Conservation (phyloP, 2,113 vertebrate species). For the Amblyopsis rosae region DNA sequence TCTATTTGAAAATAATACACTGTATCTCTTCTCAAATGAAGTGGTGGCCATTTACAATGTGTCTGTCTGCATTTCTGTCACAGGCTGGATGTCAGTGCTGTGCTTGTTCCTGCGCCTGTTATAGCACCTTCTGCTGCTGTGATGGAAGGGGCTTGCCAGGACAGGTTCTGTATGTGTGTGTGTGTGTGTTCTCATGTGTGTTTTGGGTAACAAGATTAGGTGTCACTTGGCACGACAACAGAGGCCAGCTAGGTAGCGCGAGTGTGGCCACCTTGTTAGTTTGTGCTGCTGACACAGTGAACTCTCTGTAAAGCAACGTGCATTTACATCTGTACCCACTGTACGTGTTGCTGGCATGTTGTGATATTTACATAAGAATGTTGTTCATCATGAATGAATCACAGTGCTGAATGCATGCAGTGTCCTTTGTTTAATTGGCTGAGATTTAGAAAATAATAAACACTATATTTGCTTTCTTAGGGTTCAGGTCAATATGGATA, state of each 20-base stretch:
- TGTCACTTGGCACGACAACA: constrained; percentile 37
- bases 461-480: not conserved
- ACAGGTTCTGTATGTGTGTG: constrained; percentile 46
- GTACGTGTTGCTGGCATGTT: no score
- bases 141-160: constrained; percentile 41
- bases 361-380: no score
- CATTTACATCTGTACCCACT: not conserved
- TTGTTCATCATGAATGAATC: no score
- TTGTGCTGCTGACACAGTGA: constrained; percentile 25
- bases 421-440: constrained; percentile 8
- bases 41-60: no score
- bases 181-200: constrained; percentile 12
- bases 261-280: constrained; percentile 29
- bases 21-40: no score
- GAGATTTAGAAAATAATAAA: constrained; percentile 7
- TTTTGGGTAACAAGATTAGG: constrained; percentile 34
- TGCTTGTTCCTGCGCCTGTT: constrained; percentile 15
- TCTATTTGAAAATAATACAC: no score
- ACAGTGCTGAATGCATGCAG: no score
- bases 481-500: constrained; percentile 43
- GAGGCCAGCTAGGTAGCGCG: constrained; percentile 2
- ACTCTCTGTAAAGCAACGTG: no score
- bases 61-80: constrained; percentile 12
- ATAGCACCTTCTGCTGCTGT: constrained; percentile 24
- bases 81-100: constrained; percentile 24